phyloP scores from a whole-genome alignment of 2,888 invertebrate genomes.

The Acanthosepion pharaonis region DNA sequence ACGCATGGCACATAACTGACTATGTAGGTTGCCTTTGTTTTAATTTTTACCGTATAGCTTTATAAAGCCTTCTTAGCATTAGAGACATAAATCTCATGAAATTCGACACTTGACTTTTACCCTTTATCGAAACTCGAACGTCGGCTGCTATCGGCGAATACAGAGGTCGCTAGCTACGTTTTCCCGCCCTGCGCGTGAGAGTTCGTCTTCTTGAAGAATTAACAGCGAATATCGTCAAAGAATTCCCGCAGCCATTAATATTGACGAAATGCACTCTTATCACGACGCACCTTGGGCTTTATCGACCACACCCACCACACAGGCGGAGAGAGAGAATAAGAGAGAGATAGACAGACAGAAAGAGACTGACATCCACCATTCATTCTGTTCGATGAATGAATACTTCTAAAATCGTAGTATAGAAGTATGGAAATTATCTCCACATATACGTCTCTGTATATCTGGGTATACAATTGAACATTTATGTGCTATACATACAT shows the following conservation, averaged over 20 bases:
- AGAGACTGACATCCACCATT: background rate
- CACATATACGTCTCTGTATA: too few relatives aligned
- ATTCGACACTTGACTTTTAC: background rate
- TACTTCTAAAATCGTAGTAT: too few relatives aligned
- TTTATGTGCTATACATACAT: too few relatives aligned
- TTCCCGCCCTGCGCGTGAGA: background rate
- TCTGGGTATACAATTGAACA: too few relatives aligned
- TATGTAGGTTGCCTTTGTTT: too few relatives aligned
- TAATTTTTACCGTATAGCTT: too few relatives aligned
- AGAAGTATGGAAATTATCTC: too few relatives aligned
- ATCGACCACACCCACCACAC: slow-evolving; percentile 7
- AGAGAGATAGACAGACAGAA: background rate
- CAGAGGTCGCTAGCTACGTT: background rate
- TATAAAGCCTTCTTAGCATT: too few relatives aligned
- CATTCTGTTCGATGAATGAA: background rate
- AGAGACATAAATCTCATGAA: too few relatives aligned
- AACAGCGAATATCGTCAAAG: background rate
- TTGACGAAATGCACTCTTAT: background rate
- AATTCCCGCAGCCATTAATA: background rate
- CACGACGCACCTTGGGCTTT: background rate
- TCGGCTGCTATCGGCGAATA: background rate
- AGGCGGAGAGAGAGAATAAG: background rate
- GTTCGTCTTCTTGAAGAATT: background rate
- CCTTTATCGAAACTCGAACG: background rate
- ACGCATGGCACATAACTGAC: too few relatives aligned